A percentile compares a stretch with the other conserved stretches of the same genome.
phyloP scores from a whole-genome alignment of 2,113 vertebrate genomes.

The Siphamia tubifer region DNA sequence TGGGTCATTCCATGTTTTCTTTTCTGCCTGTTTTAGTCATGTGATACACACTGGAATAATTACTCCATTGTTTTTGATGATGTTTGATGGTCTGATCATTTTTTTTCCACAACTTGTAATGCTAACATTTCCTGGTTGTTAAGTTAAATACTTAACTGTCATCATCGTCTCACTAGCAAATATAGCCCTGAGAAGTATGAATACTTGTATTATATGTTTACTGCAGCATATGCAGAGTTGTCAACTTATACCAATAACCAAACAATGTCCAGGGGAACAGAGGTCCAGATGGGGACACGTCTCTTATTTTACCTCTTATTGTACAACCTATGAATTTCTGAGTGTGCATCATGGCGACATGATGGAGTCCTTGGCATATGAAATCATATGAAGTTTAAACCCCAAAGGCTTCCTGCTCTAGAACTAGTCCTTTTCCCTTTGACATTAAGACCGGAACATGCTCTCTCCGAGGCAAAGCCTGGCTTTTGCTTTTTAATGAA shows the following conservation, averaged over 20 bases:
- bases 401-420: constrained; percentile 6
- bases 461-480: constrained; percentile 42
- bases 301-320: neutral
- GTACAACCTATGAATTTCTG: constrained; percentile 17
- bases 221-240: constrained; percentile 8
- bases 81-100: too few relatives aligned
- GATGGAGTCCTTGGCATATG: constrained; percentile 6
- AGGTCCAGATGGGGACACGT: neutral
- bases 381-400: constrained; percentile 21
- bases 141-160: constrained; percentile 9
- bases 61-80: too few relatives aligned
- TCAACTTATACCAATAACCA: constrained; percentile 13
- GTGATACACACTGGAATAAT: too few relatives aligned
- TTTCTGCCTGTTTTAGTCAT: too few relatives aligned
- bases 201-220: constrained; percentile 5
- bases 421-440: constrained; percentile 4
- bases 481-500: constrained; percentile 69
- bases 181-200: neutral
- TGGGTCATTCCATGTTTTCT: too few relatives aligned
- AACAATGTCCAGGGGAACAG: neutral
- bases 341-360: constrained; percentile 22
- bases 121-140: neutral
- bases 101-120: too few relatives aligned
- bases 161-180: neutral
- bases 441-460: constrained; percentile 57